Conservation (phyloP, 1,140 invertebrate genomes). For the Aphidius ervi region DNA sequence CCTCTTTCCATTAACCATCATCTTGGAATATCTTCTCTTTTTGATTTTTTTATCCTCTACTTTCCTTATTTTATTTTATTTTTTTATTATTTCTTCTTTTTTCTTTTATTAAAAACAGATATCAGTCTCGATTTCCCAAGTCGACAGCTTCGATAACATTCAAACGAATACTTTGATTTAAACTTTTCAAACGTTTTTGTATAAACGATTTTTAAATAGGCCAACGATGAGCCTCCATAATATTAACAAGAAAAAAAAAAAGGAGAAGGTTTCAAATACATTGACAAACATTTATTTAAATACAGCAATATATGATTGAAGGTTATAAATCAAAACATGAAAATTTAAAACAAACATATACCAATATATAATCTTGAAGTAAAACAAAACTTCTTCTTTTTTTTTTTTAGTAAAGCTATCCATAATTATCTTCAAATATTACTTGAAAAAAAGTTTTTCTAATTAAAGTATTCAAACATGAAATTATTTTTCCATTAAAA, state of each 20-base stretch:
- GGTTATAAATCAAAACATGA: too few species aligned
- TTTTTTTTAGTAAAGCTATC: too few species aligned
- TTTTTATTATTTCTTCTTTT: neutral
- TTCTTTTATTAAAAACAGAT: constrained; percentile 12
- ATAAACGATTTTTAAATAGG: constrained; percentile 13
- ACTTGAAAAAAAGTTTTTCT: too few species aligned
- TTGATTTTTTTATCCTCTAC: neutral
- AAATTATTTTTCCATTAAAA: too few species aligned
- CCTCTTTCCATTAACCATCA: neutral
- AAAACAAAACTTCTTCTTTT: too few species aligned
- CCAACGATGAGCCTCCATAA: constrained; percentile 3
- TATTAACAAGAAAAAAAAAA: neutral
- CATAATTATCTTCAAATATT: too few species aligned
- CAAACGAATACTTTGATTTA: constrained; percentile 15
- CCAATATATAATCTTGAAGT: too few species aligned
- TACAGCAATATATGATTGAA: too few species aligned
- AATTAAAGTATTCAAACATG: too few species aligned
- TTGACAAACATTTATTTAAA: neutral
- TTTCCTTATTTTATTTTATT: neutral
- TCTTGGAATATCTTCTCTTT: constrained; percentile 6
- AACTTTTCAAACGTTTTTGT: constrained; percentile 11
- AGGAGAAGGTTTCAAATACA: neutral
- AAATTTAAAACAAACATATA: too few species aligned
- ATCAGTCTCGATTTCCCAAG: constrained; percentile 23
- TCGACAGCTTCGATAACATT: constrained; percentile 22